phyloP scores from a whole-genome alignment of 2,113 vertebrate genomes.

The Stomatorhinus ivindoensis region DNA sequence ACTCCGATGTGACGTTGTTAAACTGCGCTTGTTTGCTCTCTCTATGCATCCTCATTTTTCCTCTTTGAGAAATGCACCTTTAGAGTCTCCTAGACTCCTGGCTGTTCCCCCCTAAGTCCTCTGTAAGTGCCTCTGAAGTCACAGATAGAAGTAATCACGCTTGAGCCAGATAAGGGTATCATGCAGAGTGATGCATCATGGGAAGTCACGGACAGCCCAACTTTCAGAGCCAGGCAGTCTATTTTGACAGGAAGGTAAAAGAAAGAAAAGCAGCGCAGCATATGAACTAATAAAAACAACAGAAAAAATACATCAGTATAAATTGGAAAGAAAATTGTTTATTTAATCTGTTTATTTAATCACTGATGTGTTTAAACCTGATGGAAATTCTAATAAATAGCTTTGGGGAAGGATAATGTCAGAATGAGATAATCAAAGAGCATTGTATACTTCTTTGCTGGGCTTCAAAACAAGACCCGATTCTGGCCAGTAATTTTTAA shows the following conservation, averaged over 20 bases:
- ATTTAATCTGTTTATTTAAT: slow-evolving; percentile 4
- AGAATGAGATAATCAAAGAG: background rate
- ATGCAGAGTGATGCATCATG: background rate
- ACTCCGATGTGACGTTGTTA: background rate
- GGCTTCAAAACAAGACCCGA: background rate
- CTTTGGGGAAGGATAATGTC: background rate
- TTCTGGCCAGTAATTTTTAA: background rate
- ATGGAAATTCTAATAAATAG: background rate
- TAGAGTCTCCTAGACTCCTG: background rate
- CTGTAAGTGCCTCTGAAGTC: slow-evolving; percentile 7
- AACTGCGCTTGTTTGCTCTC: background rate
- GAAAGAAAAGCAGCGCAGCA: background rate
- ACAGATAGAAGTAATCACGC: background rate
- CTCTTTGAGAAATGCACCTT: background rate
- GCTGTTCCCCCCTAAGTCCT: background rate
- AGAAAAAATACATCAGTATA: background rate
- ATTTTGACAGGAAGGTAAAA: background rate
- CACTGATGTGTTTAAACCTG: background rate
- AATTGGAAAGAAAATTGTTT: background rate
- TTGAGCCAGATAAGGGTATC: background rate
- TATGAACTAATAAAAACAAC: background rate
- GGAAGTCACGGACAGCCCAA: background rate
- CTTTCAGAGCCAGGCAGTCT: background rate
- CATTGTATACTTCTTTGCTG: background rate
- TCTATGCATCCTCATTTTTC: background rate